These are phyloP conservation scores for Maccullochella peelii DNA, from an alignment of 2,113 vertebrate genomes.

Conservation along the genomic window DNA sequence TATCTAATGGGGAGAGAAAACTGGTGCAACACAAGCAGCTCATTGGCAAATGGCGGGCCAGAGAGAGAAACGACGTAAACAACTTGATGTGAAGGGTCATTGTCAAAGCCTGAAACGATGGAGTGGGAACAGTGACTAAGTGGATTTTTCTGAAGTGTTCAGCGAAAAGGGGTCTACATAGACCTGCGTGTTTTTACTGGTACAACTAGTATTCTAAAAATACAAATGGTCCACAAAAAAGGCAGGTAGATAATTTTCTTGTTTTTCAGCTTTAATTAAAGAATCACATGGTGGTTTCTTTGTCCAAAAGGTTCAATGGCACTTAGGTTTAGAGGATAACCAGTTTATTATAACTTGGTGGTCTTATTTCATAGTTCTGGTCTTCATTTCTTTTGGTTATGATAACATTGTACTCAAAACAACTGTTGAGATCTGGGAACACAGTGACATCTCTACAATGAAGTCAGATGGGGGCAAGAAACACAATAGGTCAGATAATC, in stretches of 20 bases:
- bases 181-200: not conserved
- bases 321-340: not conserved
- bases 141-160: slow-evolving; percentile 27
- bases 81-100: slow-evolving; percentile 40
- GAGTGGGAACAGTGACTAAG: slow-evolving; percentile 13
- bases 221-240: not conserved
- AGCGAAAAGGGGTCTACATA: not conserved
- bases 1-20: not conserved
- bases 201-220: not conserved
- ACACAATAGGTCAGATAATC: not conserved
- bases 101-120: slow-evolving; percentile 21
- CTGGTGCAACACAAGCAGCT: not conserved
- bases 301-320: not conserved
- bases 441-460: not conserved
- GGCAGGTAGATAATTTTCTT: not conserved
- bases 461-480: not conserved
- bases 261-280: not conserved
- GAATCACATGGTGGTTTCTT: not conserved
- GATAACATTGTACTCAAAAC: not conserved
- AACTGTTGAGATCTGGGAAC: not conserved
- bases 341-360: not conserved
- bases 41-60: not conserved
- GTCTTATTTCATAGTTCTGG: not conserved
- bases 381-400: not conserved
- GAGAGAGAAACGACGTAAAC: slow-evolving; percentile 8